Evolutionary conservation across 2,113 vertebrate species (phyloP), one percentile per base, ranked within the genome.

Genomic region (Crocuta crocuta): DNA sequence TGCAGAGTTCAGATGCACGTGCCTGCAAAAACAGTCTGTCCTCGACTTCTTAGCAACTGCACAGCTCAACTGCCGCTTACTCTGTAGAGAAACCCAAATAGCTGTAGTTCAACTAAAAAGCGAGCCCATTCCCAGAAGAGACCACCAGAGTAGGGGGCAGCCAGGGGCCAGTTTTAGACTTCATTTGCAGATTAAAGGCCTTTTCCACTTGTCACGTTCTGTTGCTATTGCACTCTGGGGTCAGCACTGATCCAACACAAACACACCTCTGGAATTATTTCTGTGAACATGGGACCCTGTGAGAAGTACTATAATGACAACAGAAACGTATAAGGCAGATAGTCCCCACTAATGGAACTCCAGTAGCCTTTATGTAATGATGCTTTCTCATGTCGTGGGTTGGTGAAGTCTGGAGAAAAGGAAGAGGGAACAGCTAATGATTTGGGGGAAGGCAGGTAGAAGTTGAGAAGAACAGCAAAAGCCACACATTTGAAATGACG

Each of bases 191-290:
- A 15, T 35, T 43, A 85, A 71, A 94, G 50, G 48, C n/a, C 91
- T 94, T 95, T 95, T 95, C 89, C 81, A 6, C 45, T 17, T 78
- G 85, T 66, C 61, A 16, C 7, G 9, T 84, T 16, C 65, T 7
- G 1, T 10, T 61, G 33, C 82, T 31, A 0, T 5, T 24, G 50
- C 61, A 87, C 63, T 65, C 21, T 31, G 63, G 93, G 85, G 61
- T 28, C 74, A 28, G 79, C 28, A 15, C 45, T 94, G 66, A 71
- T 90, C 81, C 73, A 81, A 93, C n/a, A 95, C 65, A 76, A 91
- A 97, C 70, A 96, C 50, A 65, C 55, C 70, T 73, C 92, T 74
- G 91, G 45, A 94, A 76, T 93, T 50, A 89, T 90, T 91, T 79
- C 96, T 92, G 80, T 61, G 26, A 48, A 55, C 24, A 21, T 10